A percentile compares a stretch with the other conserved stretches of the same genome.
Conservation (phyloP, 2,113 vertebrate genomes). For the Brevimyrus niger region DNA sequence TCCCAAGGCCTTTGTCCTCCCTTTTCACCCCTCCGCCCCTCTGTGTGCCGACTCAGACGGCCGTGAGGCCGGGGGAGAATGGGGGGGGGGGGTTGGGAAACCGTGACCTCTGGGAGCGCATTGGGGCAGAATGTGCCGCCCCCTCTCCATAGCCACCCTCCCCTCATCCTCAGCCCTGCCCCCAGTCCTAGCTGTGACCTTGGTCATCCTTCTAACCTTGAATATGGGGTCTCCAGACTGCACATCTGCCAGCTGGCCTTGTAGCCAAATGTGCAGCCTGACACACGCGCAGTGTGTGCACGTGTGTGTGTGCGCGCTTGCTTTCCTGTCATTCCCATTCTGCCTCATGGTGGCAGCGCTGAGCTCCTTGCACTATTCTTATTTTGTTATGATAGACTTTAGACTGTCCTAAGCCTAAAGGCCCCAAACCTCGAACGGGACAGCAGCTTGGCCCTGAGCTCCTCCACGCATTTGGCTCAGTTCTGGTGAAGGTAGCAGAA, state of each 20-base stretch:
- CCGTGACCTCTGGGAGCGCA: constrained; percentile 75
- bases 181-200: constrained; percentile 41
- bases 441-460: background rate
- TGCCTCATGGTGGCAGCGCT: background rate
- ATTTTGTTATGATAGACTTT: background rate
- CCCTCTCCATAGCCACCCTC: constrained; percentile 51
- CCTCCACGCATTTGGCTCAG: background rate
- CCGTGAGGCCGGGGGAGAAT: constrained; percentile 29
- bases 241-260: background rate
- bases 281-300: background rate
- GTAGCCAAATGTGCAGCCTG: background rate
- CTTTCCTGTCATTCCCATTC: background rate
- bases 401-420: background rate
- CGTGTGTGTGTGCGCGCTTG: background rate
- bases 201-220: constrained; percentile 69
- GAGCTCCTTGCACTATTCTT: background rate
- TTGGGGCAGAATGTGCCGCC: constrained; percentile 71
- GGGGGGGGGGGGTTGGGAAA: constrained; percentile 57
- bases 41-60: constrained; percentile 57
- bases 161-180: constrained; percentile 49
- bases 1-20: constrained; percentile 44
- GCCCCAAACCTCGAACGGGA: background rate
- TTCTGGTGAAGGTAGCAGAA: background rate
- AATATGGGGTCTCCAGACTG: constrained; percentile 3
- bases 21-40: constrained; percentile 25